Conservation (phyloP, 2,888 invertebrate species). For the Drosophila nigricruria region DNA sequence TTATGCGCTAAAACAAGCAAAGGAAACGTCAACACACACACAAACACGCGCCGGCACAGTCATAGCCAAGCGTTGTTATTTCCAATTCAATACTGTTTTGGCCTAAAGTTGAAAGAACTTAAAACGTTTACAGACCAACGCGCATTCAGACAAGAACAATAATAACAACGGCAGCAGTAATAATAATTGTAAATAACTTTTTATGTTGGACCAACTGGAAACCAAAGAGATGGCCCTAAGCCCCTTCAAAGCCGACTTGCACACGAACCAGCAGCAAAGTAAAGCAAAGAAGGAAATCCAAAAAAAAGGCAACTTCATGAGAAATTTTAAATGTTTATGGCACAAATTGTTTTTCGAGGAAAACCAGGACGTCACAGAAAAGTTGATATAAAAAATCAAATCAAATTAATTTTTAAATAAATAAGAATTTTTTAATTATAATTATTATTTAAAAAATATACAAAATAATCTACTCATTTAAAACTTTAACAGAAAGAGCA, state of each 20-base stretch:
- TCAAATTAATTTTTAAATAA: background rate
- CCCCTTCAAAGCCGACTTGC: conserved; percentile 50
- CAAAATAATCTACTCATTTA: background rate
- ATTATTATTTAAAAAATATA: background rate
- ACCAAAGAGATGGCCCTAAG: conserved; percentile 51
- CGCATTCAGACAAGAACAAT: conserved; percentile 44
- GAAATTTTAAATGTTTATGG: conserved; percentile 55
- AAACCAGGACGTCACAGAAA: conserved; percentile 8
- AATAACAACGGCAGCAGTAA: conserved; percentile 46
- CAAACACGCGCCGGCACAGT: conserved; percentile 17
- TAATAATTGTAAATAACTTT: conserved; percentile 76
- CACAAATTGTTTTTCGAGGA: conserved; percentile 54
- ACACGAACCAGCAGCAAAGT: conserved; percentile 23
- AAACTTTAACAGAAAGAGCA: background rate
- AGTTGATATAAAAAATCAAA: background rate
- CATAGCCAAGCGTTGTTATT: conserved; percentile 14
- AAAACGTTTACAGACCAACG: conserved; percentile 62
- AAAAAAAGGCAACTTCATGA: conserved; percentile 49
- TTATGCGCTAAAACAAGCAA: conserved; percentile 60
- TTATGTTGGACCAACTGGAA: conserved; percentile 18
- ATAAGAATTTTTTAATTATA: background rate
- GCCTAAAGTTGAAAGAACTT: conserved; percentile 60
- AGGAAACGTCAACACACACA: conserved; percentile 41
- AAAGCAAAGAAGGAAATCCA: conserved; percentile 37
- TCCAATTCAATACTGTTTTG: conserved; percentile 59